These are phyloP conservation scores for Lophotriccus pileatus DNA, from an alignment of 2,797 vertebrate species.

Conservation along the genomic window DNA sequence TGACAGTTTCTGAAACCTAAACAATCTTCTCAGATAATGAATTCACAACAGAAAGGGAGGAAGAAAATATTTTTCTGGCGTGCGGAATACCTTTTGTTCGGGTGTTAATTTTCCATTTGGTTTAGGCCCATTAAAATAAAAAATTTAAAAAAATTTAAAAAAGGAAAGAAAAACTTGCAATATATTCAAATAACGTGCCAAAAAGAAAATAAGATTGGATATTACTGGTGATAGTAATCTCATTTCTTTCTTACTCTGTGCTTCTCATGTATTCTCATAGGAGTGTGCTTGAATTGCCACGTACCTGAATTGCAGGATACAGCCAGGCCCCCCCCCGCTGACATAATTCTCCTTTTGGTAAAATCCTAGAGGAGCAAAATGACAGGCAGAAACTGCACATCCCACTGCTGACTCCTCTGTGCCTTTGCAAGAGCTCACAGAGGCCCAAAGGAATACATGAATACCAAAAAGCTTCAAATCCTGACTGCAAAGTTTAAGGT, in stretches of 20 bases:
- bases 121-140: not conserved
- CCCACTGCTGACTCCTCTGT: not conserved
- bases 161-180: not conserved
- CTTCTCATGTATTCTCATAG: not conserved
- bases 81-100: slow-evolving; percentile 37
- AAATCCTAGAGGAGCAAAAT: not conserved
- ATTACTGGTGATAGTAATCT: not conserved
- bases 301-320: not conserved
- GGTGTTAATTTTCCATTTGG: slow-evolving; percentile 59
- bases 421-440: not conserved
- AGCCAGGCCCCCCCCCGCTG: not conserved
- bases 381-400: not conserved
- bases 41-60: slow-evolving; percentile 53
- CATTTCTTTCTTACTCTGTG: not conserved
- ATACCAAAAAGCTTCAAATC: not conserved
- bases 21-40: slow-evolving; percentile 45
- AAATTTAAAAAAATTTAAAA: too few relatives aligned
- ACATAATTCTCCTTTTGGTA: not conserved
- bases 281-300: not conserved
- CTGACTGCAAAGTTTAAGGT: not conserved
- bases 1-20: slow-evolving; percentile 40
- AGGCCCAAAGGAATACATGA: not conserved
- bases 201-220: not conserved
- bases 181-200: not conserved
- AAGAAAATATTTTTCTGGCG: slow-evolving; percentile 30